Percentiles rank a stretch among this genome's conserved stretches.
These are phyloP conservation scores for Drosophila neocordata DNA, from an alignment of 1,140 invertebrate species.

Conservation along the genomic window DNA sequence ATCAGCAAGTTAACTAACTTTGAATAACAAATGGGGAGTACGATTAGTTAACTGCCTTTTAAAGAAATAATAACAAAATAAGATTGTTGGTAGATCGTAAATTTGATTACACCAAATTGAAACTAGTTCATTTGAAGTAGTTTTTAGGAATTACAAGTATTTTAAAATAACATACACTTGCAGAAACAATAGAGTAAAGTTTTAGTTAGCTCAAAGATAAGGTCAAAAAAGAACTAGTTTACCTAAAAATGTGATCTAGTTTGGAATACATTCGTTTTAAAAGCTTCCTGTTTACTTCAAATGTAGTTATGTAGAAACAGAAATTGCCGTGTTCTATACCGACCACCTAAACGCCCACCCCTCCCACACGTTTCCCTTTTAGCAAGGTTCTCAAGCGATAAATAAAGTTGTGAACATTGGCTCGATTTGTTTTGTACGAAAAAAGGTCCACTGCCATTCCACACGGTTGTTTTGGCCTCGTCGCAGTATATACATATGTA, in stretches of 20 bases:
- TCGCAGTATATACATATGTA: too few species aligned
- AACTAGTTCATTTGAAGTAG: neutral
- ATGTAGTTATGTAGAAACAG: neutral
- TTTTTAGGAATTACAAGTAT: too few species aligned
- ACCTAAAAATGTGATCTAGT: neutral
- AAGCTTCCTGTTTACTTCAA: neutral
- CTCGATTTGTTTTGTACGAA: conserved; percentile 69
- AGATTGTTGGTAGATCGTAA: too few species aligned
- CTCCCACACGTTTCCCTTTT: neutral
- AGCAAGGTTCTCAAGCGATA: conserved; percentile 64
- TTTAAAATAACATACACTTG: too few species aligned
- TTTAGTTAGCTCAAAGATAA: too few species aligned
- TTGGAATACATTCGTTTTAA: neutral
- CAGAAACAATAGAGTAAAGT: too few species aligned
- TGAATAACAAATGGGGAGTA: too few species aligned
- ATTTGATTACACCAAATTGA: neutral
- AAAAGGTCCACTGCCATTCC: conserved; percentile 15
- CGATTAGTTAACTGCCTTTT: neutral
- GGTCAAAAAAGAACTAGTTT: neutral
- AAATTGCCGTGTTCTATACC: neutral
- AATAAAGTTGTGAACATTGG: conserved; percentile 76
- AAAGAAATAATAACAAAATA: neutral
- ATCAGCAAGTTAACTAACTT: neutral
- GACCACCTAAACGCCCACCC: neutral
- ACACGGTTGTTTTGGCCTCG: neutral